These are phyloP conservation scores for Bombylius major DNA, from an alignment of 2,888 invertebrate genomes.

Conservation along the genomic window DNA sequence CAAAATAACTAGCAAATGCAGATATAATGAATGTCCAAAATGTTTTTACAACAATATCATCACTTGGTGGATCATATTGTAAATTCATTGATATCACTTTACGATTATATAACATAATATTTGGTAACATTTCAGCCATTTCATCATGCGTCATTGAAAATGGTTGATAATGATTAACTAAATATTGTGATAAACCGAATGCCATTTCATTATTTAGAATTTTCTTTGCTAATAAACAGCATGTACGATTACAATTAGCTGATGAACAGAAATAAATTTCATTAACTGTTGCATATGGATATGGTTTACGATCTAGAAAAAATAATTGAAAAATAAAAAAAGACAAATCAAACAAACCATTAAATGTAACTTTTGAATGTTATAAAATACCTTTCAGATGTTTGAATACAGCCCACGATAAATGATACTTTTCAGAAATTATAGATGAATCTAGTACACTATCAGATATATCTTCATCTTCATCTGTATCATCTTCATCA, in stretches of 20 bases:
- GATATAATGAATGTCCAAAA: slow-evolving; percentile 35
- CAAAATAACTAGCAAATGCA: slow-evolving; percentile 32
- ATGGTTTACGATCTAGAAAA: slow-evolving; percentile 27
- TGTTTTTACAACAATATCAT: slow-evolving; percentile 31
- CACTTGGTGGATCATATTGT: slow-evolving; percentile 21
- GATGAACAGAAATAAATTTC: slow-evolving; percentile 28
- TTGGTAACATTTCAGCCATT: slow-evolving; percentile 28
- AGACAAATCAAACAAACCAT: neutral
- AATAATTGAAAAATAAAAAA: neutral
- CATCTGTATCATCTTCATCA: slow-evolving; percentile 6
- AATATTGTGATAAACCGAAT: slow-evolving; percentile 29
- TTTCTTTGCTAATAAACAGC: slow-evolving; percentile 33
- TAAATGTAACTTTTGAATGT: neutral
- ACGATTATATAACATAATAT: slow-evolving; percentile 32
- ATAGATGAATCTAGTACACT: neutral
- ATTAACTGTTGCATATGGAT: slow-evolving; percentile 25
- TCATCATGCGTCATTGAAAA: slow-evolving; percentile 30
- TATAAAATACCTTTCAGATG: slow-evolving; percentile 25
- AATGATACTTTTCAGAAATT: slow-evolving; percentile 24
- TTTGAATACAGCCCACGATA: slow-evolving; percentile 36
- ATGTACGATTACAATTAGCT: slow-evolving; percentile 25
- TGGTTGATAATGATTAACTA: slow-evolving; percentile 33
- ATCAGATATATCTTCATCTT: slow-evolving; percentile 10
- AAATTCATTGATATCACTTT: slow-evolving; percentile 29
- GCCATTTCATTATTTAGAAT: slow-evolving; percentile 33